A percentile compares a stretch with the other conserved stretches of the same genome.
phyloP scores from a whole-genome alignment of 2,113 vertebrate species.

The Ptyas mucosa region DNA sequence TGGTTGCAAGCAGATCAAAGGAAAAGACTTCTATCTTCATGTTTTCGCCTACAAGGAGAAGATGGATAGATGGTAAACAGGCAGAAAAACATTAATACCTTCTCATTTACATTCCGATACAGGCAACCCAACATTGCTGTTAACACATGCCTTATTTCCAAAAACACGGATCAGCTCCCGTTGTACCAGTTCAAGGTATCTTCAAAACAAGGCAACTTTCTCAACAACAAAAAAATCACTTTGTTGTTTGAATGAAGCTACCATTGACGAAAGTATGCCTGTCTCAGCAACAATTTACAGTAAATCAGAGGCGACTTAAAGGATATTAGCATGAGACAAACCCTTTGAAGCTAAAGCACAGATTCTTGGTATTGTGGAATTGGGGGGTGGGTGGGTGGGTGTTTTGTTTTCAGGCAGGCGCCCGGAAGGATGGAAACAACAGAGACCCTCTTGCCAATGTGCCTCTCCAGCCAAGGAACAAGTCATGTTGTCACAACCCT shows the following conservation, averaged over 20 bases:
- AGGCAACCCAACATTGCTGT: neutral
- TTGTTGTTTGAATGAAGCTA: neutral
- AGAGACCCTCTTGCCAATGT: too few species aligned
- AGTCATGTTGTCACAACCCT: neutral
- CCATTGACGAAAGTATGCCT: neutral
- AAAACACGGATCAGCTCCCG: neutral
- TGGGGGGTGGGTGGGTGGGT: neutral
- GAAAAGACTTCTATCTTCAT: neutral
- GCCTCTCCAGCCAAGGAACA: neutral
- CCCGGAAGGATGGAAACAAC: neutral
- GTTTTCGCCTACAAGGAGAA: neutral
- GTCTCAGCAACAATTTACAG: neutral
- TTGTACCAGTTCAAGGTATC: neutral
- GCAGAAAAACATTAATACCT: neutral
- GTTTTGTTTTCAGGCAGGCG: neutral
- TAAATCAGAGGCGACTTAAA: neutral
- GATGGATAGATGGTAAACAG: neutral
- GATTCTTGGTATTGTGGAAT: neutral
- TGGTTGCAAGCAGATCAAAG: neutral
- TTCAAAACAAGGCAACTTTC: neutral
- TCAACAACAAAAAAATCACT: neutral
- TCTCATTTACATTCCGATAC: neutral
- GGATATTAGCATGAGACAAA: neutral
- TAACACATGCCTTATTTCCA: neutral
- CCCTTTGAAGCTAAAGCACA: conserved; percentile 3